A percentile compares a stretch with the other conserved stretches of the same genome.
phyloP scores from a whole-genome alignment of 2,797 vertebrate species.

The Pyrocephalus nanus region DNA sequence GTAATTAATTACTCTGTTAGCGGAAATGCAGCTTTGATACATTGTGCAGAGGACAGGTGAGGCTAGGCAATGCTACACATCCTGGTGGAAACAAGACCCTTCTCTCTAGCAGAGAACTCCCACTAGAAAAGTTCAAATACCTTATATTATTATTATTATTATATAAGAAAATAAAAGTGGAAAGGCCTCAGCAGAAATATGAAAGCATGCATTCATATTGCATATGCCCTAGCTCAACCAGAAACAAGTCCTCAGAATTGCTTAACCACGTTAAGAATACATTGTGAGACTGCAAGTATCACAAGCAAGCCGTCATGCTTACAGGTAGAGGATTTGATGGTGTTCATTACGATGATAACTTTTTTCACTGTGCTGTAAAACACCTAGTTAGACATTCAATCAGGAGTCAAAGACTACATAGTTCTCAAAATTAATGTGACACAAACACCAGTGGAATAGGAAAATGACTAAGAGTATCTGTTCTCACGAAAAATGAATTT shows the following conservation, averaged over 20 bases:
- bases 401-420: constrained; percentile 3
- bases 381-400: not conserved
- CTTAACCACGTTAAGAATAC: constrained; percentile 10
- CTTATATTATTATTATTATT: not conserved
- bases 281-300: not conserved
- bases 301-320: not conserved
- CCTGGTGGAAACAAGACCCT: not conserved
- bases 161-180: constrained; percentile 12
- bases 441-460: not conserved
- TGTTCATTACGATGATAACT: not conserved
- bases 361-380: not conserved
- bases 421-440: constrained; percentile 6
- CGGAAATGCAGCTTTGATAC: not conserved
- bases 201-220: constrained; percentile 32
- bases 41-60: not conserved
- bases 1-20: not conserved
- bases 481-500: not conserved
- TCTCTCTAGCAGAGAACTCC: constrained; percentile 23
- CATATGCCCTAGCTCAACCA: not conserved
- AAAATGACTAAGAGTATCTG: not conserved
- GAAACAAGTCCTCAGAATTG: not conserved
- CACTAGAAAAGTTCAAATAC: constrained; percentile 6
- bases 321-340: not conserved
- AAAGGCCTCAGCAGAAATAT: constrained; percentile 28
- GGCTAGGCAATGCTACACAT: not conserved